Conservation (phyloP, 2,888 invertebrate species). For the Idaea aversata region DNA sequence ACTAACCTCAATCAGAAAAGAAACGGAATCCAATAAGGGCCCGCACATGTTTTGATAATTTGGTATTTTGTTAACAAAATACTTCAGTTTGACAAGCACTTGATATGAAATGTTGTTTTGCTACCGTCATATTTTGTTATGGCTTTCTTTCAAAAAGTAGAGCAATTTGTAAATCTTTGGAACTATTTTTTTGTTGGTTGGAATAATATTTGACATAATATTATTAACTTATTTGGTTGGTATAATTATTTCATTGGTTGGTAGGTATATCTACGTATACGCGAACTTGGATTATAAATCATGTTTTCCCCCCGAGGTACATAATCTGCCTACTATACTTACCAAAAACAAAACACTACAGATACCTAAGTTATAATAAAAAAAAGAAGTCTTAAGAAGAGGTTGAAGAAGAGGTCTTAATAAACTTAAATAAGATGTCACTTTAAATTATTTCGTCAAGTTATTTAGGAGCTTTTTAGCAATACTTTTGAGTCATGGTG, state of each 20-base stretch:
- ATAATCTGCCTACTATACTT: too few species aligned
- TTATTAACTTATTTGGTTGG: too few species aligned
- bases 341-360: too few species aligned
- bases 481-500: slow-evolving; percentile 47
- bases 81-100: slow-evolving; percentile 37
- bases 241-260: too few species aligned
- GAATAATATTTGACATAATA: slow-evolving; percentile 20
- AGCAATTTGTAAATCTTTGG: not conserved
- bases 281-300: too few species aligned
- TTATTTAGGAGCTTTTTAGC: slow-evolving; percentile 47
- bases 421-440: slow-evolving; percentile 52
- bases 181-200: not conserved
- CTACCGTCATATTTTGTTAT: slow-evolving; percentile 46
- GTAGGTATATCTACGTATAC: too few species aligned
- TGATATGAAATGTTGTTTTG: slow-evolving; percentile 42
- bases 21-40: not conserved
- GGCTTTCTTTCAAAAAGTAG: not conserved
- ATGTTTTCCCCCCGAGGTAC: too few species aligned
- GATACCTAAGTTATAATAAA: too few species aligned
- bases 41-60: slow-evolving; percentile 30
- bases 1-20: not conserved
- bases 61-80: slow-evolving; percentile 45
- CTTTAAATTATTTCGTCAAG: slow-evolving; percentile 61
- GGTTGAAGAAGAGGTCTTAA: too few species aligned
- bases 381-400: too few species aligned